Evolutionary conservation across 2,797 vertebrate species (phyloP).

Genomic region (Heliangelus exortis): DNA sequence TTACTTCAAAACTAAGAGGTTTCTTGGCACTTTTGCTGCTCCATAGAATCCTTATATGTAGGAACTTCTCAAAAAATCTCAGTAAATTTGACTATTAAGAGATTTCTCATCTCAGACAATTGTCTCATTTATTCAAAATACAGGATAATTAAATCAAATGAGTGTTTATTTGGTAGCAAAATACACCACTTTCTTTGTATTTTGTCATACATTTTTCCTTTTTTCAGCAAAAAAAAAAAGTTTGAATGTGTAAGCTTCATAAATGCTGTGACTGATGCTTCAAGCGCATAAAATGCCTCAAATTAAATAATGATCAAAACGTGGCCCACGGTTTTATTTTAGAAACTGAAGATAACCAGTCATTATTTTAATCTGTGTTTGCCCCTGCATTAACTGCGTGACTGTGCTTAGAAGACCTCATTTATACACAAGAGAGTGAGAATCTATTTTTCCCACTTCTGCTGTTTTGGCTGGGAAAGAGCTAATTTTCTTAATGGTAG

Average conservation of each 20-base stretch:
- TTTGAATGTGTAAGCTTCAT: not conserved
- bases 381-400: not conserved
- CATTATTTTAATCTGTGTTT: not conserved
- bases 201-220: not conserved
- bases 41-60: not conserved
- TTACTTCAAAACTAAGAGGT: not conserved
- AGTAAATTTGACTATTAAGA: not conserved
- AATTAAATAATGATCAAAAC: conserved; percentile 15
- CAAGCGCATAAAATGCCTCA: not conserved
- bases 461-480: no score
- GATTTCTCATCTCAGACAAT: not conserved
- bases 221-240: not conserved
- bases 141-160: not conserved
- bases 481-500: no score
- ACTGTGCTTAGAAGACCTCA: not conserved
- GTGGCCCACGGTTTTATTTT: not conserved
- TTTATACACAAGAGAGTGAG: not conserved
- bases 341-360: not conserved
- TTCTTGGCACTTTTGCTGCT: not conserved
- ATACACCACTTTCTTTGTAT: not conserved
- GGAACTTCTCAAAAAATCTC: not conserved
- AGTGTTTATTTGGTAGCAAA: not conserved
- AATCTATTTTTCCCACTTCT: not conserved
- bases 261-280: not conserved
- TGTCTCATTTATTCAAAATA: not conserved